These are phyloP conservation scores for Muricea muricata DNA, from an alignment of 92 coral and sea anemone species.

Conservation along the genomic window DNA sequence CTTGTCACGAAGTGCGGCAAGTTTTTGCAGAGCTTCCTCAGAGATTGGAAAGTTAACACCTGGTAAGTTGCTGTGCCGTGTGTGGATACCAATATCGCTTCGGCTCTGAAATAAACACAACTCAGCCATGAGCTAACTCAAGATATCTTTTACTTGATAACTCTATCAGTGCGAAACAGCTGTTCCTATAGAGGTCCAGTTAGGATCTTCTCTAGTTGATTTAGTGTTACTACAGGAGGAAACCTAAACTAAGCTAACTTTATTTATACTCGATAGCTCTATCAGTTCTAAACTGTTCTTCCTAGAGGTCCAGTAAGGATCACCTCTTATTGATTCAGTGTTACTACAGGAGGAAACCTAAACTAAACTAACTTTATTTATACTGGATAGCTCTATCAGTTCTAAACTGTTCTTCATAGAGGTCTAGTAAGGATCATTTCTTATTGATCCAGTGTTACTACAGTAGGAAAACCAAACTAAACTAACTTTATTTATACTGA, in stretches of 20 bases:
- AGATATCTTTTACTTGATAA: too few relatives aligned
- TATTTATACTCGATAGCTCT: not conserved
- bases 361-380: not conserved
- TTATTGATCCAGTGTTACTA: not conserved
- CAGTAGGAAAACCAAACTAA: not conserved
- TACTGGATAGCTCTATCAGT: not conserved
- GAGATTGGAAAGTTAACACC: slow-evolving; percentile 91
- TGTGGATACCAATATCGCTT: slow-evolving; percentile 79
- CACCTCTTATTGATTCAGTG: too few relatives aligned
- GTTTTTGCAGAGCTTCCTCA: slow-evolving; percentile 76
- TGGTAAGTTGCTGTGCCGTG: slow-evolving; percentile 91
- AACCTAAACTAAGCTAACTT: not conserved
- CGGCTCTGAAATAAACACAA: slow-evolving; percentile 64
- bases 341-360: too few relatives aligned
- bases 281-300: too few relatives aligned
- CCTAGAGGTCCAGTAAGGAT: too few relatives aligned
- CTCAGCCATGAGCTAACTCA: not conserved
- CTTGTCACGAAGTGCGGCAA: slow-evolving; percentile 68
- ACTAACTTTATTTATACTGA: not conserved
- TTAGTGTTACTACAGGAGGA: not conserved
- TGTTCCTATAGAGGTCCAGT: not conserved
- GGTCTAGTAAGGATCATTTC: not conserved
- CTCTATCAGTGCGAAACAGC: not conserved
- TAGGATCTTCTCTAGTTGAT: not conserved
- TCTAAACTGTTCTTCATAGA: not conserved